phyloP scores from a whole-genome alignment of 2,113 vertebrate species.

The Caracal caracal region DNA sequence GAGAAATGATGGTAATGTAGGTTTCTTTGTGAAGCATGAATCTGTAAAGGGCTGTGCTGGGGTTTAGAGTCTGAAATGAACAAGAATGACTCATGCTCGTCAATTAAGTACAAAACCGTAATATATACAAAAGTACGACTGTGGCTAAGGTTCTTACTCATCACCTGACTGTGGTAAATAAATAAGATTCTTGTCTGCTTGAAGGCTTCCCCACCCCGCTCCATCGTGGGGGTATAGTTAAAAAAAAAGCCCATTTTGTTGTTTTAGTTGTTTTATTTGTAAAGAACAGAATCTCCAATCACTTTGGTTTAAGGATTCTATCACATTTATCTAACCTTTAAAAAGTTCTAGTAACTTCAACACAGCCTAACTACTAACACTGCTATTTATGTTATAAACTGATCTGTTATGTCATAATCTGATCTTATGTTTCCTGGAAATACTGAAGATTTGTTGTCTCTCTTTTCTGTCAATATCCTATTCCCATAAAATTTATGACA shows the following conservation, averaged over 20 bases:
- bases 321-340: conserved; percentile 5
- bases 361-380: neutral
- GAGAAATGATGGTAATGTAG: neutral
- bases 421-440: neutral
- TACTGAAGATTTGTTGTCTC: neutral
- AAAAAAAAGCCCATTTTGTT: neutral
- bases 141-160: neutral
- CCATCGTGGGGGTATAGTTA: neutral
- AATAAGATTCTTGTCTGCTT: neutral
- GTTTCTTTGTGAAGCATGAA: neutral
- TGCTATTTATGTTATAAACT: neutral
- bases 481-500: neutral
- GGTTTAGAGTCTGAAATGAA: neutral
- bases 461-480: conserved; percentile 22
- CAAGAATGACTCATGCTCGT: neutral
- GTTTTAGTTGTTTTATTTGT: conserved; percentile 23
- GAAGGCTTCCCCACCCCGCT: neutral
- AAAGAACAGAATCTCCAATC: neutral
- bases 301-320: conserved; percentile 18
- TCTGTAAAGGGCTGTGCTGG: neutral
- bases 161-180: neutral
- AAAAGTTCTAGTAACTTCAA: conserved; percentile 25
- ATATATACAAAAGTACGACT: neutral
- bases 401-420: neutral
- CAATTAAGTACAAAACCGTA: neutral